Percentiles rank a stretch among this genome's conserved stretches.
Conservation (phyloP, 2,113 vertebrate species). For the Mastomys natalensis region DNA sequence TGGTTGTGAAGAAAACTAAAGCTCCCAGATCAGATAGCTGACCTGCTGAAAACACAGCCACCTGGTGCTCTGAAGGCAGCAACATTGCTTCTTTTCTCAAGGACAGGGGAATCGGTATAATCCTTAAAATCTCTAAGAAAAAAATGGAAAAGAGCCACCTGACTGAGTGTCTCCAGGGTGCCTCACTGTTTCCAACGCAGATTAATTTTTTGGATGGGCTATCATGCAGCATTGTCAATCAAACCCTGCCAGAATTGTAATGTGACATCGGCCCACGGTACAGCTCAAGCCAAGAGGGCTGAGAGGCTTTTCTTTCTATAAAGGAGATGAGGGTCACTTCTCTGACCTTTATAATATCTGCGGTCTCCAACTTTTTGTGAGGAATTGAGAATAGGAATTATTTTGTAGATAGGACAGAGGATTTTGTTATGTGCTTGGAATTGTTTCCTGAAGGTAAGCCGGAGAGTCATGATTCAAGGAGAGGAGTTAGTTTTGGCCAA, state of each 20-base stretch:
- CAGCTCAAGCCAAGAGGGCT: constrained; percentile 35
- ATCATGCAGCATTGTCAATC: constrained; percentile 68
- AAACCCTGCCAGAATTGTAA: constrained; percentile 46
- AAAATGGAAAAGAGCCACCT: constrained; percentile 59
- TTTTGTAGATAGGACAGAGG: constrained; percentile 15
- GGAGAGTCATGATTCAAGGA: neutral
- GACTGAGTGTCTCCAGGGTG: constrained; percentile 67
- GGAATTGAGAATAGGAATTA: constrained; percentile 22
- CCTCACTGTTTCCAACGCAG: constrained; percentile 71
- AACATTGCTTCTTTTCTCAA: constrained; percentile 35
- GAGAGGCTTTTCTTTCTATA: constrained; percentile 22
- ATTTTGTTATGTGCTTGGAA: neutral
- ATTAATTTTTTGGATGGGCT: constrained; percentile 78
- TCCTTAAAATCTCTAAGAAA: constrained; percentile 68
- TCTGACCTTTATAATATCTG: constrained; percentile 59
- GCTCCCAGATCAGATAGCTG: constrained; percentile 44
- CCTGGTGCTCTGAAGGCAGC: constrained; percentile 40
- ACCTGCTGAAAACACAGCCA: constrained; percentile 60
- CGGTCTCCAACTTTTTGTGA: constrained; percentile 28
- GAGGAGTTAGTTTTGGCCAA: constrained; percentile 11
- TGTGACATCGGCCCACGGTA: neutral
- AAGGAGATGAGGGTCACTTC: constrained; percentile 49
- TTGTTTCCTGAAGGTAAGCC: constrained; percentile 30
- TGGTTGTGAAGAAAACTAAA: constrained; percentile 54
- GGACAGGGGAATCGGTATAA: constrained; percentile 59